These are phyloP conservation scores for Pelobates cultripes DNA, from an alignment of 2,797 vertebrate species.

Conservation along the genomic window DNA sequence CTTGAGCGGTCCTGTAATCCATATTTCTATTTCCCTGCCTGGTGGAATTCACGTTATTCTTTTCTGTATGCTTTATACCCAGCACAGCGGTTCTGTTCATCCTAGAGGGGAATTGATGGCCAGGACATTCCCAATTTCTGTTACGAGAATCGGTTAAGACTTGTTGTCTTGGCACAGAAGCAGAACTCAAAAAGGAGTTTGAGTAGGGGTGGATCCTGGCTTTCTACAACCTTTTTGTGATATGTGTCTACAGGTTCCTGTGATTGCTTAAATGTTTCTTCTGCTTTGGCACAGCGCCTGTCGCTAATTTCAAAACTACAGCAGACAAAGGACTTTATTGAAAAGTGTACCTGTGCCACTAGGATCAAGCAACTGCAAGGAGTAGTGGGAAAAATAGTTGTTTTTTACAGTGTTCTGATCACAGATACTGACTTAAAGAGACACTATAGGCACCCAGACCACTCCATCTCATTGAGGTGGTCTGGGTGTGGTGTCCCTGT, in stretches of 20 bases:
- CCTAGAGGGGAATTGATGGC: slow-evolving; percentile 15
- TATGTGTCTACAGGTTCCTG: slow-evolving; percentile 66
- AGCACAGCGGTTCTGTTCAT: neutral
- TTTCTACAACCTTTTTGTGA: slow-evolving; percentile 58
- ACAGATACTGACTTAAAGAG: neutral
- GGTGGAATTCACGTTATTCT: too few relatives aligned
- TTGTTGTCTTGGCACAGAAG: slow-evolving; percentile 31
- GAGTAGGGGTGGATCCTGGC: slow-evolving; percentile 63
- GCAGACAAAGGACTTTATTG: slow-evolving; percentile 61
- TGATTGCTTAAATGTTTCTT: slow-evolving; percentile 67
- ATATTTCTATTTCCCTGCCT: too few relatives aligned
- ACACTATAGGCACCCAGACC: too few relatives aligned
- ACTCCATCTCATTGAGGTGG: too few relatives aligned
- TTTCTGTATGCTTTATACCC: neutral
- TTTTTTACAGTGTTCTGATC: neutral
- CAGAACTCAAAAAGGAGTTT: slow-evolving; percentile 53
- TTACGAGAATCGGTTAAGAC: slow-evolving; percentile 15
- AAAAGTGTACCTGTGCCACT: slow-evolving; percentile 55
- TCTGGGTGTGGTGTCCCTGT: too few relatives aligned
- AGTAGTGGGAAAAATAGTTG: neutral
- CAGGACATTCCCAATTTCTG: slow-evolving; percentile 18
- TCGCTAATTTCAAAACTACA: slow-evolving; percentile 61
- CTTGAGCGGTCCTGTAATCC: too few relatives aligned
- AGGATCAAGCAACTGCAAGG: neutral
- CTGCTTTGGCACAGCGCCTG: slow-evolving; percentile 60